Conservation (phyloP, 2,888 invertebrate genomes). For the Carterocephalus palaemon region DNA sequence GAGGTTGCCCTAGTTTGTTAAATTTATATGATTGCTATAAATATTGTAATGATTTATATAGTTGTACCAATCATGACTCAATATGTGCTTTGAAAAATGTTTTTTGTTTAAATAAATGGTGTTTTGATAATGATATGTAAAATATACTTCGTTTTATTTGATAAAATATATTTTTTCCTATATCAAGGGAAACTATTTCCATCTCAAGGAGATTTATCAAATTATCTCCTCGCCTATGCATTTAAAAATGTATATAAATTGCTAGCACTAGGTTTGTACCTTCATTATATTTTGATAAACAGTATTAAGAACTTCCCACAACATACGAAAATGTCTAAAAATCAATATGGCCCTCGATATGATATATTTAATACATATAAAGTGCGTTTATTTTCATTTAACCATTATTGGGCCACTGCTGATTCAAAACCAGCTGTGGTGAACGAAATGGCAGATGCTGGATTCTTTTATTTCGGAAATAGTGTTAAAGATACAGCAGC, state of each 20-base stretch:
- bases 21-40: too few relatives aligned
- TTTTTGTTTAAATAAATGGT: background rate
- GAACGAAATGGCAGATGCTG: conserved; percentile 1
- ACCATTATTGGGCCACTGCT: background rate
- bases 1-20: too few relatives aligned
- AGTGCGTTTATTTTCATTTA: conserved; percentile 4
- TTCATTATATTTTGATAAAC: background rate
- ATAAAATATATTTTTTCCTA: too few relatives aligned
- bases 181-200: too few relatives aligned
- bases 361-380: conserved; percentile 1
- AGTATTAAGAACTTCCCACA: background rate
- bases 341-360: conserved; percentile 2
- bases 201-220: too few relatives aligned
- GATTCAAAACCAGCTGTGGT: background rate
- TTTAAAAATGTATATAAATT: background rate
- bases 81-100: too few relatives aligned
- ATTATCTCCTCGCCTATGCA: background rate
- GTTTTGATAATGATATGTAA: background rate
- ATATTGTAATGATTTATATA: conserved; percentile 5
- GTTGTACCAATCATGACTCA: conserved; percentile 7
- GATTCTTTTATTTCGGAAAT: conserved; percentile 2
- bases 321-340: background rate
- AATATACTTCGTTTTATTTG: background rate
- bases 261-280: background rate
- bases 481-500: background rate